Evolutionary conservation across 2,888 invertebrate species (phyloP).

Genomic region (Eupsilia transversa): DNA sequence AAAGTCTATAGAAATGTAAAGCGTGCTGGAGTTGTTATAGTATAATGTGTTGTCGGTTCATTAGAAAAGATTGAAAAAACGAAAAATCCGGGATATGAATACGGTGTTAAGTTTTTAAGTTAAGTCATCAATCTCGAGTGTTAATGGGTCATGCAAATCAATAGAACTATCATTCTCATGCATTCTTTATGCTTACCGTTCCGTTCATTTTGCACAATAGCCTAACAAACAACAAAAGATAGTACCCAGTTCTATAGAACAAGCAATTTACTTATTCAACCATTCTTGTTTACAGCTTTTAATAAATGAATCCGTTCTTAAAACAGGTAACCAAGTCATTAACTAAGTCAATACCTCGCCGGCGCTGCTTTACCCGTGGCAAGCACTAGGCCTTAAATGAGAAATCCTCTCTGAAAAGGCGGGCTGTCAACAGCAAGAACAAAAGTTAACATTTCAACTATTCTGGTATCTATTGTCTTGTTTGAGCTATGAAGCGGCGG

Average conservation of each 20-base stretch:
- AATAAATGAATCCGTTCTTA: slow-evolving; percentile 42
- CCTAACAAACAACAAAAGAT: neutral
- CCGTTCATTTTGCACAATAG: neutral
- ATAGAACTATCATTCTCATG: neutral
- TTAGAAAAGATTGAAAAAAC: neutral
- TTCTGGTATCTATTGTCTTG: slow-evolving; percentile 80
- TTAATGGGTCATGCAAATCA: neutral
- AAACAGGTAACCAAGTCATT: slow-evolving; percentile 52
- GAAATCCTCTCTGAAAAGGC: slow-evolving; percentile 64
- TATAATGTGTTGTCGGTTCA: too few relatives aligned
- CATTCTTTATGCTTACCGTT: neutral
- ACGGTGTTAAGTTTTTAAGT: neutral
- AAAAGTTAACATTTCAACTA: slow-evolving; percentile 80
- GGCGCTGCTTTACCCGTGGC: slow-evolving; percentile 31
- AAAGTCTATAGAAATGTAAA: neutral
- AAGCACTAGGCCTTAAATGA: slow-evolving; percentile 61
- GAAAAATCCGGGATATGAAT: too few relatives aligned
- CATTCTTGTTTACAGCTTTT: slow-evolving; percentile 33
- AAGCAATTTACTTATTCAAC: slow-evolving; percentile 25
- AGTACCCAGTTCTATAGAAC: neutral
- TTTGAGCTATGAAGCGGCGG: slow-evolving; percentile 70
- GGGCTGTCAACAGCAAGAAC: slow-evolving; percentile 72
- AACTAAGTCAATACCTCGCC: slow-evolving; percentile 48
- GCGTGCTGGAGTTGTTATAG: neutral
- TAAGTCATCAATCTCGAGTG: neutral